Percentiles rank a stretch among this genome's conserved stretches.
phyloP scores from a whole-genome alignment of 2,888 invertebrate species.

The Saturnia japonica region DNA sequence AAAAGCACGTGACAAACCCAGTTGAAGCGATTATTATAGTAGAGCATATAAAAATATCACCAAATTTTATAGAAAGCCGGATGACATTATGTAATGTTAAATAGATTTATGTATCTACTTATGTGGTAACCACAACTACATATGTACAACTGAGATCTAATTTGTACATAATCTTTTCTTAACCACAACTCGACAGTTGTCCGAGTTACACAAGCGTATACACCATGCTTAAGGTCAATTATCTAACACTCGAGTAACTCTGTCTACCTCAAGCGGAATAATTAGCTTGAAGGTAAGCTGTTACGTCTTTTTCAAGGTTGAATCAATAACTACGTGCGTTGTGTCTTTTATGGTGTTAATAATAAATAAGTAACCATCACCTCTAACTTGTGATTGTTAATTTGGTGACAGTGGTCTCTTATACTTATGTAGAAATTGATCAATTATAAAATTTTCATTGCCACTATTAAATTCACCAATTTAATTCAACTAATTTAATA shows the following conservation, averaged over 20 bases:
- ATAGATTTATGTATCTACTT: background rate
- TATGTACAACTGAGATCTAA: background rate
- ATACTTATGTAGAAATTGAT: too few species aligned
- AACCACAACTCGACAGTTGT: background rate
- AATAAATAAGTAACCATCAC: background rate
- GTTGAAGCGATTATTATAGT: too few species aligned
- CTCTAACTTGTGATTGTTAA: too few species aligned
- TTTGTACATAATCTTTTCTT: background rate
- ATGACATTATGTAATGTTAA: background rate
- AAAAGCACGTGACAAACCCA: too few species aligned
- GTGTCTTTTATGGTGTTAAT: background rate
- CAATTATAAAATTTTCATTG: too few species aligned
- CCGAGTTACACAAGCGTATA: background rate
- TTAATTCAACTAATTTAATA: too few species aligned
- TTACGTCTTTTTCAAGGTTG: slow-evolving; percentile 3
- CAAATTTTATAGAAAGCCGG: background rate
- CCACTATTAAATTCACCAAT: too few species aligned
- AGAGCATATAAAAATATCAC: background rate
- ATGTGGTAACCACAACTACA: background rate
- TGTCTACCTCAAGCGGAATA: slow-evolving; percentile 13
- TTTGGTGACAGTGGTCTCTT: too few species aligned
- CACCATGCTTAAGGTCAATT: slow-evolving; percentile 6
- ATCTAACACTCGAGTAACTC: background rate
- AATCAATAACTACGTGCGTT: background rate
- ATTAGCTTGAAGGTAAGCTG: slow-evolving; percentile 7